phyloP scores from a whole-genome alignment of 2,888 invertebrate genomes.

The Athalia cordata region DNA sequence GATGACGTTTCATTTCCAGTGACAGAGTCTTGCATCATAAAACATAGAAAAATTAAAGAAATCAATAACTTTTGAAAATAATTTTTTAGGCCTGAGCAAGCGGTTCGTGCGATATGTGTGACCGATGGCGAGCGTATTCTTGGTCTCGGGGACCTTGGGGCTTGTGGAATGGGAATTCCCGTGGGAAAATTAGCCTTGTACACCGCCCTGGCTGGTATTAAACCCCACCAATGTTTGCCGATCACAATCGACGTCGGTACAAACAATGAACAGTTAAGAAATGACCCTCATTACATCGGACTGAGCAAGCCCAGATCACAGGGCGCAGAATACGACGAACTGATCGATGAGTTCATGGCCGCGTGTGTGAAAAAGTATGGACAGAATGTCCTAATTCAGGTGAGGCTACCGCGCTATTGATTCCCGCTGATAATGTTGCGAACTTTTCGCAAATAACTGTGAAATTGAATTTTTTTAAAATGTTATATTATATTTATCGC shows the following conservation, averaged over 20 bases:
- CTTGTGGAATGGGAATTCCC: constrained; percentile 98
- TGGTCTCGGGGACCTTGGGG: constrained; percentile 96
- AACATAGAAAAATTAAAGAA: not conserved
- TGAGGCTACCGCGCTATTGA: constrained; percentile 53
- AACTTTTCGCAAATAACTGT: not conserved
- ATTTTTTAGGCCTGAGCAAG: constrained; percentile 84
- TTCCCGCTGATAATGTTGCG: not conserved
- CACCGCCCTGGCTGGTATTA: constrained; percentile 97
- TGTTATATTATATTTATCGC: constrained; percentile 61
- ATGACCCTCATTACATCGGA: constrained; percentile 97
- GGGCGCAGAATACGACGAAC: constrained; percentile 93
- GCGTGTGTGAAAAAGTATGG: constrained; percentile 92
- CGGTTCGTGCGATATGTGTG: constrained; percentile 91
- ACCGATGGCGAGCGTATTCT: constrained; percentile 98
- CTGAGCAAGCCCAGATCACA: constrained; percentile 88
- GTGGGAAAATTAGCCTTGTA: constrained; percentile 97
- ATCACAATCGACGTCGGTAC: constrained; percentile 97
- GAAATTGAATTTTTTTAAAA: constrained; percentile 8
- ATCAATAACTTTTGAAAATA: not conserved
- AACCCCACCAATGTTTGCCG: constrained; percentile 95
- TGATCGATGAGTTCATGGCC: constrained; percentile 98
- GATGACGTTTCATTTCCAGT: not conserved
- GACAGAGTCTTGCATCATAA: not conserved
- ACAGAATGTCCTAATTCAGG: constrained; percentile 88
- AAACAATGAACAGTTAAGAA: constrained; percentile 89